Percentiles rank a stretch among this genome's conserved stretches.
phyloP scores from a whole-genome alignment of 2,113 vertebrate species.

The Burhinus bistriatus region DNA sequence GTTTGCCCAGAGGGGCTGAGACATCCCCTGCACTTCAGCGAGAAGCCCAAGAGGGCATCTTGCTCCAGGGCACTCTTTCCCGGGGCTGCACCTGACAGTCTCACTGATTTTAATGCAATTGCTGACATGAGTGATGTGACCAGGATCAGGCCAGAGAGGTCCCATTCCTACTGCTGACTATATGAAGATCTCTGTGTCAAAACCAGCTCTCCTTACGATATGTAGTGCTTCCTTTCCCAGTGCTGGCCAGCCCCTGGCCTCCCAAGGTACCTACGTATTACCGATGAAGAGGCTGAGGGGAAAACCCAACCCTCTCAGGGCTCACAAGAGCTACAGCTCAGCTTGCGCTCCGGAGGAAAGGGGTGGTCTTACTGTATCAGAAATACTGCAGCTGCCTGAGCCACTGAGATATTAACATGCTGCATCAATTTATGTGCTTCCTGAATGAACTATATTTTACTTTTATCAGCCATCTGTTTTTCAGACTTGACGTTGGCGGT shows the following conservation, averaged over 20 bases:
- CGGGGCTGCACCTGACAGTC: fast-evolving
- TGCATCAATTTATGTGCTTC: constrained; percentile 7
- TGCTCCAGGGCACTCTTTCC: background rate
- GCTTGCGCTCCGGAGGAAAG: background rate
- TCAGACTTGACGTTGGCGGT: background rate
- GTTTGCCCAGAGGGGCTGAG: background rate
- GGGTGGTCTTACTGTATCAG: background rate
- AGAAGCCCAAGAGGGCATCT: background rate
- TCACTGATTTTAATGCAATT: background rate
- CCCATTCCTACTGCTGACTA: fast-evolving
- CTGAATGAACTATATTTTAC: background rate
- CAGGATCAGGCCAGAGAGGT: background rate
- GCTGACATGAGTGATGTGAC: fast-evolving
- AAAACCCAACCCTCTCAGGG: background rate
- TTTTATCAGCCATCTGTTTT: constrained; percentile 33
- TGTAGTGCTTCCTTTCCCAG: background rate
- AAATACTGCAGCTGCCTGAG: background rate
- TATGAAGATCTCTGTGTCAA: background rate
- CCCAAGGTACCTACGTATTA: background rate
- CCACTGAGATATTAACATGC: background rate
- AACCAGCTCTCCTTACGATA: background rate
- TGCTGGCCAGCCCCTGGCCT: background rate
- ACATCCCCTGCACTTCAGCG: background rate
- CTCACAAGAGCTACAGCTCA: background rate
- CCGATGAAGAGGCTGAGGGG: background rate